These are phyloP conservation scores for Lordiphosa mommai DNA, from an alignment of 1,140 invertebrate species.

Conservation along the genomic window DNA sequence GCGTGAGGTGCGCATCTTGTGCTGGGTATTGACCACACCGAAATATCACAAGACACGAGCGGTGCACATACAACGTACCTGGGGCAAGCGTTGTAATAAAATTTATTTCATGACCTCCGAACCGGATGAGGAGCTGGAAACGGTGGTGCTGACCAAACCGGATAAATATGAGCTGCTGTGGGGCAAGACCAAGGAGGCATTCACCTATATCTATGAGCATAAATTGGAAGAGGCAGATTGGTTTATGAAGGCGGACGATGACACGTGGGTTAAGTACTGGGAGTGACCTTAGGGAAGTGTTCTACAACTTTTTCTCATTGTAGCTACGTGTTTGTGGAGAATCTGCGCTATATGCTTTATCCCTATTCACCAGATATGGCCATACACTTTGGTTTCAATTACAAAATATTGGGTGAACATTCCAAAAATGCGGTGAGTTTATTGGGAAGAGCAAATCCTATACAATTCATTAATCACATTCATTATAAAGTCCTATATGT, in stretches of 20 bases:
- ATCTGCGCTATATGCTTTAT: conserved; percentile 92
- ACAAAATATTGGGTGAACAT: conserved; percentile 81
- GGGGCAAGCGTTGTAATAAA: conserved; percentile 95
- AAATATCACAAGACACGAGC: conserved; percentile 93
- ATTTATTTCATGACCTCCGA: conserved; percentile 92
- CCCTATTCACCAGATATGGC: conserved; percentile 85
- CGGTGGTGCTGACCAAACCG: conserved; percentile 83
- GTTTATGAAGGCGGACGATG: conserved; percentile 97
- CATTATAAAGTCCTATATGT: too few species aligned
- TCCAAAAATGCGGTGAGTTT: conserved; percentile 43
- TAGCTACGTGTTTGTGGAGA: conserved; percentile 90
- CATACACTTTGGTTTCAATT: conserved; percentile 92
- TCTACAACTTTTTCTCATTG: neutral
- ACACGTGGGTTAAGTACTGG: conserved; percentile 90
- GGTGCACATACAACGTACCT: conserved; percentile 94
- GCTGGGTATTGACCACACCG: conserved; percentile 97
- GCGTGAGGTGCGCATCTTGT: conserved; percentile 89
- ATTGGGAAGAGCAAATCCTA: too few species aligned
- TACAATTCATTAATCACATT: too few species aligned
- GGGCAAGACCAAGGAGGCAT: conserved; percentile 97
- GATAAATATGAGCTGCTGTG: conserved; percentile 94
- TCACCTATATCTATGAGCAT: conserved; percentile 90
- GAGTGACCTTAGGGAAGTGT: conserved; percentile 83
- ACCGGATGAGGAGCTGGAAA: conserved; percentile 82
- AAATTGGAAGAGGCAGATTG: conserved; percentile 91